Percentiles rank a stretch among this genome's conserved stretches.
Evolutionary conservation across 2,888 invertebrate genomes (phyloP).

Genomic region (Colostygia pectinataria): DNA sequence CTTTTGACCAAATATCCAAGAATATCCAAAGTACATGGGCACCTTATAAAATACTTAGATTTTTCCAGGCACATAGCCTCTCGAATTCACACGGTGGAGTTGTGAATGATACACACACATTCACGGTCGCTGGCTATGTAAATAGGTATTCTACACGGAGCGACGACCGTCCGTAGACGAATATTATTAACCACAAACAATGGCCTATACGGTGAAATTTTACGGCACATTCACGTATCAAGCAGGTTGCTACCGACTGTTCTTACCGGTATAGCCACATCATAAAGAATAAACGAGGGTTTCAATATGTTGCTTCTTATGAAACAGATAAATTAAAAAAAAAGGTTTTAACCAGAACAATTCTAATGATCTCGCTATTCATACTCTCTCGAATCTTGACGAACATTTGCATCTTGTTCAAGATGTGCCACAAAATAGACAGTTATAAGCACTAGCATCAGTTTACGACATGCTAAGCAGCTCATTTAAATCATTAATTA

Average conservation of each 20-base stretch:
- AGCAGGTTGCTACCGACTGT: neutral
- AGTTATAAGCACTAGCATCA: neutral
- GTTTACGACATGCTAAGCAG: slow-evolving; percentile 27
- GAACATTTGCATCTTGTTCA: too few relatives aligned
- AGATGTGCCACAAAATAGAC: too few relatives aligned
- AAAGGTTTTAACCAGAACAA: too few relatives aligned
- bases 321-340: too few relatives aligned
- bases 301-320: too few relatives aligned
- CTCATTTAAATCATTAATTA: slow-evolving; percentile 33
- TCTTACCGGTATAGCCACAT: neutral
- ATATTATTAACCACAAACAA: slow-evolving; percentile 52
- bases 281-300: too few relatives aligned
- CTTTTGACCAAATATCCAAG: neutral
- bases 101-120: slow-evolving; percentile 61
- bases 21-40: slow-evolving; percentile 43
- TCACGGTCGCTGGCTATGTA: slow-evolving; percentile 79
- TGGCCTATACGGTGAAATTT: slow-evolving; percentile 40
- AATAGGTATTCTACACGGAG: slow-evolving; percentile 59
- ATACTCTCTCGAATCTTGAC: too few relatives aligned
- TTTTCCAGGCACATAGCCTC: slow-evolving; percentile 65
- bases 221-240: slow-evolving; percentile 10
- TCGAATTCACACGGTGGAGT: slow-evolving; percentile 71
- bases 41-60: slow-evolving; percentile 56
- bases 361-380: too few relatives aligned
- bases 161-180: slow-evolving; percentile 46